These are phyloP conservation scores for Drosophila anomalipes DNA, from an alignment of 2,888 invertebrate species.

Conservation along the genomic window DNA sequence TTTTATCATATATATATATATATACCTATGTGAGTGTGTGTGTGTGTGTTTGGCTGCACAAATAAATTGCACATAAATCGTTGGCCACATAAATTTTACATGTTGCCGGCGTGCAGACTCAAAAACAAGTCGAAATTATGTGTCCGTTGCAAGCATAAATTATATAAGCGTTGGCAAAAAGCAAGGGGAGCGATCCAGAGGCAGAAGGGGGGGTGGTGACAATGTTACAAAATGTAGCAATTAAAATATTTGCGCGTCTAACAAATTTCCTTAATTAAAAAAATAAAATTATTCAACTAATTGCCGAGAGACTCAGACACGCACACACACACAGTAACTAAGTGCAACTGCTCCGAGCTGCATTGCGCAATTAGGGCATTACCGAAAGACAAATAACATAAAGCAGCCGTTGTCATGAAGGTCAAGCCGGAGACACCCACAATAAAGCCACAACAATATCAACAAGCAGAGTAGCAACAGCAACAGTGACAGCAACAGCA, in stretches of 20 bases:
- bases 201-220: neutral
- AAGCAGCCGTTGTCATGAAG: conserved; percentile 28
- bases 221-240: conserved; percentile 53
- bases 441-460: conserved; percentile 24
- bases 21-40: neutral
- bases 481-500: conserved; percentile 13
- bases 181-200: neutral
- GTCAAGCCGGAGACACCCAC: conserved; percentile 39
- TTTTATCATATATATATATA: conserved; percentile 16
- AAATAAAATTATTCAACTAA: conserved; percentile 45
- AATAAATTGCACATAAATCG: conserved; percentile 82
- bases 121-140: conserved; percentile 76
- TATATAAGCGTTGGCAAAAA: conserved; percentile 43
- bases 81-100: conserved; percentile 78
- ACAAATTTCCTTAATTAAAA: conserved; percentile 70
- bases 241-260: conserved; percentile 73
- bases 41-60: conserved; percentile 66
- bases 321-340: conserved; percentile 4
- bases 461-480: conserved; percentile 3
- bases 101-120: conserved; percentile 72
- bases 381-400: conserved; percentile 24
- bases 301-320: conserved; percentile 22
- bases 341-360: conserved; percentile 26
- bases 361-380: conserved; percentile 37
- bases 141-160: conserved; percentile 70